Percentiles rank a stretch among this genome's conserved stretches.
These are phyloP conservation scores for Otocyon megalotis DNA, from an alignment of 2,113 vertebrate genomes.

Conservation along the genomic window DNA sequence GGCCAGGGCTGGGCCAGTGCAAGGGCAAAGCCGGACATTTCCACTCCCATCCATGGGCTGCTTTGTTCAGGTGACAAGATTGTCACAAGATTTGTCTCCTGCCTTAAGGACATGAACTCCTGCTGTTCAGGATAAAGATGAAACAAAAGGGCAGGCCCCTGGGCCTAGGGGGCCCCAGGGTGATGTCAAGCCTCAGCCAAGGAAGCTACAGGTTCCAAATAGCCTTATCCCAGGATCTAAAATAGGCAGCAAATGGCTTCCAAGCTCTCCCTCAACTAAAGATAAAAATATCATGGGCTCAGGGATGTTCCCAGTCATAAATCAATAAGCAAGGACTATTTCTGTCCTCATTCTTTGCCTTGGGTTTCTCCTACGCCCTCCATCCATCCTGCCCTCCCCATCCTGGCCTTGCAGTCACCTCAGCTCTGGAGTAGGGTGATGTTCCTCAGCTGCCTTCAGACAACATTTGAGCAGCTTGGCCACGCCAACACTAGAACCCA, in stretches of 20 bases:
- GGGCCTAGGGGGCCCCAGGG: background rate
- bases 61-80: slow-evolving; percentile 56
- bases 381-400: background rate
- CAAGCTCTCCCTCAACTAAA: background rate
- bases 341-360: slow-evolving; percentile 15
- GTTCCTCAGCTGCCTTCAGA: background rate
- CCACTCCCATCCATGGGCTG: background rate
- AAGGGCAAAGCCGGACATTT: background rate
- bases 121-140: background rate
- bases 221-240: slow-evolving; percentile 34
- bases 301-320: slow-evolving; percentile 69
- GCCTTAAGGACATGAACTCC: background rate
- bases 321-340: slow-evolving; percentile 63
- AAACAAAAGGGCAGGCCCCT: slow-evolving; percentile 34
- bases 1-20: background rate
- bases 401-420: background rate
- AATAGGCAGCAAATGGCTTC: slow-evolving; percentile 29
- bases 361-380: background rate
- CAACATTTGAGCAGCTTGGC: background rate
- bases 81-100: background rate
- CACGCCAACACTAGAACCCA: rapidly evolving
- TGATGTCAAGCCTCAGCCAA: background rate
- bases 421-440: background rate
- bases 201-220: slow-evolving; percentile 45
- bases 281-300: slow-evolving; percentile 60